A percentile compares a stretch with the other conserved stretches of the same genome.
These are phyloP conservation scores for Sphecodes monilicornis DNA, from an alignment of 2,888 invertebrate genomes.

Conservation along the genomic window DNA sequence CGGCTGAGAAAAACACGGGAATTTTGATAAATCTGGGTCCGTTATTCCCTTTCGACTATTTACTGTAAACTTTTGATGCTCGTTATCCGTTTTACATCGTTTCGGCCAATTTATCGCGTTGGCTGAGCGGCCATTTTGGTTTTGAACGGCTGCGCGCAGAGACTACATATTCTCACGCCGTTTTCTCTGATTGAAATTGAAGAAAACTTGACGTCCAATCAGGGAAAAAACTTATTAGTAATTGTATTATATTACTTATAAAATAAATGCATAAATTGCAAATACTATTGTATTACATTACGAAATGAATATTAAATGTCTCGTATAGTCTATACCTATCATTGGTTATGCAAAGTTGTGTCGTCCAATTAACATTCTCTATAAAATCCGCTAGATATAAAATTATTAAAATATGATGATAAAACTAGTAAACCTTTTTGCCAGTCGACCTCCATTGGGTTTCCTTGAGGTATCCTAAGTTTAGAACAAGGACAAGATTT, in stretches of 20 bases:
- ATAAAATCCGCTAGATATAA: neutral
- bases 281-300: no score
- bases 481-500: neutral
- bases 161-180: no score
- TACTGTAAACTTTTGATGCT: neutral
- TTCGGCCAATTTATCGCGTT: no score
- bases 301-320: no score
- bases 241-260: neutral
- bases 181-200: no score
- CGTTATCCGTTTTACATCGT: neutral
- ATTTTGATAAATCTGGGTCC: neutral
- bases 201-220: no score
- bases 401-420: neutral
- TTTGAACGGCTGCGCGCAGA: no score
- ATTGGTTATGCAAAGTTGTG: no score
- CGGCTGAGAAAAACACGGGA: constrained; percentile 25
- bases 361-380: neutral
- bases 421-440: neutral
- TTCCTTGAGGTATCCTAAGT: neutral
- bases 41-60: neutral
- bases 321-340: no score
- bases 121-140: no score
- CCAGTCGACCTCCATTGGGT: neutral
- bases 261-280: neutral
- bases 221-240: no score